Evolutionary conservation across 2,888 invertebrate genomes (phyloP), one percentile per base, ranked within the genome.

Genomic region (Pantelozetes paolii): DNA sequence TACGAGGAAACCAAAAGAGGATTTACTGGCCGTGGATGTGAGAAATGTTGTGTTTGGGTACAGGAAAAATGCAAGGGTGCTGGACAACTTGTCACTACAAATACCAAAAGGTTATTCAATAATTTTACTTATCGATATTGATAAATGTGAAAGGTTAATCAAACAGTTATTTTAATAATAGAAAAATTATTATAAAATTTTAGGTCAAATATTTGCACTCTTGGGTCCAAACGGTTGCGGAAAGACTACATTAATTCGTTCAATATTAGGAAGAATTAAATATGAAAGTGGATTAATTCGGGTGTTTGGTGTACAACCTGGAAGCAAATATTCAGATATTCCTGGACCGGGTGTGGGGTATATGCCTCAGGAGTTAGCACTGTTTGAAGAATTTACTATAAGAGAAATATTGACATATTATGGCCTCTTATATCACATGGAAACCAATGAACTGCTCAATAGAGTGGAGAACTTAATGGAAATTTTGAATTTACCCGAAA

Each of bases 331-430:
- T 5, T 59, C 62, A 8, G 71, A 74, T 26, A 62, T 75, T n/a
- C 76, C 76, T 2, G 76, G 74, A 5, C 26, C 42, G 40, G 75
- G 75, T 26, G 70, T 74, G 8, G 76, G 76, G 13, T 76, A 74
- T 48, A 76, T 76, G 76, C 76, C 76, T 6, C 76, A 76, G 62
- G 76, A 76, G 20, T 50, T 76, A 6, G 76, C 76, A 23, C 54
- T 76, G 0, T 71, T 59, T 59, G 23, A 64, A 5, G 64, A 74
- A 26, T 72, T 76, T 11, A 76, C 74, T 15, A 64, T 76, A 6
- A 62, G 36, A 32, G 76, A 76, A 40, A 74, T 71, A 26, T 70
- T 76, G 13, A 23, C 26, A 15, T 76, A 74, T 50, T 76, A 54
- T 73, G 75, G 75, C 18, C 30, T 15, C 8, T 20, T 75, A 40